Evolutionary conservation across 1,140 invertebrate genomes (phyloP), one percentile per base, ranked within the genome.

Genomic region (Polypedilum pembai): DNA sequence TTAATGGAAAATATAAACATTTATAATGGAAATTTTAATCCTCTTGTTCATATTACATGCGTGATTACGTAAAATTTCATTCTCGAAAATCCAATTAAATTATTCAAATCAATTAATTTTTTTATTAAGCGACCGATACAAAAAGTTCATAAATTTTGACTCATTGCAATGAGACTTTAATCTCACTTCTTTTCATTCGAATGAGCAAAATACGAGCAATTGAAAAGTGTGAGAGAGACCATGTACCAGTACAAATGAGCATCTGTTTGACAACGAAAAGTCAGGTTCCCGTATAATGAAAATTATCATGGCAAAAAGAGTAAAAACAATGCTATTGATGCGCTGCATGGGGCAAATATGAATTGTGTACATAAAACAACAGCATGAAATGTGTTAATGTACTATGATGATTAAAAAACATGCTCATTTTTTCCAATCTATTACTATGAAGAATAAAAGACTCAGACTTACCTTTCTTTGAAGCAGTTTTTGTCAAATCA

Each of bases 71-170:
- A 33, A 33, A 33, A 33, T 33, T 33, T 33, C 5, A 56, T n/a
- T 12, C n/a, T 56, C 1, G 7, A 56, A 56, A 56, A 56, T 69
- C 17, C 15, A 69, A 69, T 69, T 69, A 69, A 69, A 69, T 69
- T 20, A 69, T 69, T 69, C 65, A 69, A 69, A n/a, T 69, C 65
- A 18, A 69, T 69, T 69, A 69, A 69, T 69, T 69, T 69, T 20
- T 20, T 10, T 18, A 12, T 66, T 7, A 20, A 18, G 8, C 17
- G 63, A 56, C 10, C 45, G 45, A 12, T 15, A 56, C 45, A 56
- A 56, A 15, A 56, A 56, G n/a, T 33, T 33, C 24, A 33, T 5
- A 33, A n/a, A 3, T 33, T 33, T 33, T 33, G 2, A 56, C 45
- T 3, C 10, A 56, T 56, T 56, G 45, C n/a, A 15, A 3, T 56